A percentile compares a stretch with the other conserved stretches of the same genome.
These are phyloP conservation scores for Scomberomorus guttatus DNA, from an alignment of 2,797 vertebrate species.

Conservation along the genomic window DNA sequence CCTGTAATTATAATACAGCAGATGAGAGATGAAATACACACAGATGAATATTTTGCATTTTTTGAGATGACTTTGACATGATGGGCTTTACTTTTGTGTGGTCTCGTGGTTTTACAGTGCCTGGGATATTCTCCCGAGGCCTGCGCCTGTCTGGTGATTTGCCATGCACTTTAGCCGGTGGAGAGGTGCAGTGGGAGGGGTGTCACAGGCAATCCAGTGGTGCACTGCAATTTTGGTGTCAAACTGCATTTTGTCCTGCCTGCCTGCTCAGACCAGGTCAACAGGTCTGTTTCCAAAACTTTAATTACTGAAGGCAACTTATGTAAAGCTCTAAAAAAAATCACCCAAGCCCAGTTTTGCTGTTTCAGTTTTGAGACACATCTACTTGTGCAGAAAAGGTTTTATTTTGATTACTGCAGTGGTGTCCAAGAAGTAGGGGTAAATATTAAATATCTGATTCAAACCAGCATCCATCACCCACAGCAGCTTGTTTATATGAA, in stretches of 20 bases:
- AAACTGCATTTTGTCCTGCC: not conserved
- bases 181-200: not conserved
- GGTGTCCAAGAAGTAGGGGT: not conserved
- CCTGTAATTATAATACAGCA: slow-evolving; percentile 7
- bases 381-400: not conserved
- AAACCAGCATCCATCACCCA: not conserved
- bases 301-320: not conserved
- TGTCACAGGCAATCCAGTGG: not conserved
- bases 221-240: slow-evolving; percentile 22
- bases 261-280: not conserved
- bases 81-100: not conserved
- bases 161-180: not conserved
- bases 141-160: not conserved
- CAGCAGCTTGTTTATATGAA: not conserved
- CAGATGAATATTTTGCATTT: not conserved
- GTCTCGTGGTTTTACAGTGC: not conserved
- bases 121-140: not conserved
- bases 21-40: slow-evolving; percentile 15
- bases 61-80: not conserved
- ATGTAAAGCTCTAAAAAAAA: not conserved
- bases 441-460: not conserved
- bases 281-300: slow-evolving; percentile 4
- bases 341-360: not conserved
- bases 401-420: not conserved
- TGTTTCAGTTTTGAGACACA: not conserved